Conservation (phyloP, 1,140 invertebrate species). For the Bombus consobrinus region DNA sequence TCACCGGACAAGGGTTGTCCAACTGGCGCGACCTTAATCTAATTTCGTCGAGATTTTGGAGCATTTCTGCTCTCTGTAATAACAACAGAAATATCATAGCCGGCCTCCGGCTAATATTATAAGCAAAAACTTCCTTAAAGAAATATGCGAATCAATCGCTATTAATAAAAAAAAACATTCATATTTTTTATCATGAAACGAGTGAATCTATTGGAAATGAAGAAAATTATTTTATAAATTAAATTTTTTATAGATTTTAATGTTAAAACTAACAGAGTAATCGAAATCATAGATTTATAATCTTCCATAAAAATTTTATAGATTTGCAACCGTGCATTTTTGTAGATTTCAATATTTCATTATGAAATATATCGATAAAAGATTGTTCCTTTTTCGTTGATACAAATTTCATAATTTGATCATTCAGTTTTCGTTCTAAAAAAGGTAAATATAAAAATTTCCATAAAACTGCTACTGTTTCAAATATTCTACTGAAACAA, state of each 20-base stretch:
- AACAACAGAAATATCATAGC: background rate
- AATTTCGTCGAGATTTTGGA: background rate
- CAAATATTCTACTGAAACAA: background rate
- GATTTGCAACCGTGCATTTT: too few species aligned
- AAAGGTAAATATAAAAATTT: background rate
- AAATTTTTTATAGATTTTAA: too few species aligned
- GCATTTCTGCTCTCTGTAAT: background rate
- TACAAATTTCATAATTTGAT: too few species aligned
- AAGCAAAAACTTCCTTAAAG: background rate
- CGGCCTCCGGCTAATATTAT: background rate
- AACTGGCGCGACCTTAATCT: constrained; percentile 15
- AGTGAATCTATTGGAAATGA: background rate
- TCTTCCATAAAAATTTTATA: too few species aligned
- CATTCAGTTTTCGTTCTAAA: too few species aligned
- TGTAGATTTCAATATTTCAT: too few species aligned
- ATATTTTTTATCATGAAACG: background rate
- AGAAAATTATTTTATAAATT: too few species aligned
- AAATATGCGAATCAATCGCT: background rate
- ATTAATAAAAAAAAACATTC: background rate
- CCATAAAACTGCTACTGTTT: background rate
- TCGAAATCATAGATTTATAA: too few species aligned
- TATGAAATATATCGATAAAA: too few species aligned
- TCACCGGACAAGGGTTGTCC: background rate
- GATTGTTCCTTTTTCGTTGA: too few species aligned
- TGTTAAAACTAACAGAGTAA: too few species aligned